These are phyloP conservation scores for Calephelis nemesis DNA, from an alignment of 1,140 invertebrate genomes.

Conservation along the genomic window DNA sequence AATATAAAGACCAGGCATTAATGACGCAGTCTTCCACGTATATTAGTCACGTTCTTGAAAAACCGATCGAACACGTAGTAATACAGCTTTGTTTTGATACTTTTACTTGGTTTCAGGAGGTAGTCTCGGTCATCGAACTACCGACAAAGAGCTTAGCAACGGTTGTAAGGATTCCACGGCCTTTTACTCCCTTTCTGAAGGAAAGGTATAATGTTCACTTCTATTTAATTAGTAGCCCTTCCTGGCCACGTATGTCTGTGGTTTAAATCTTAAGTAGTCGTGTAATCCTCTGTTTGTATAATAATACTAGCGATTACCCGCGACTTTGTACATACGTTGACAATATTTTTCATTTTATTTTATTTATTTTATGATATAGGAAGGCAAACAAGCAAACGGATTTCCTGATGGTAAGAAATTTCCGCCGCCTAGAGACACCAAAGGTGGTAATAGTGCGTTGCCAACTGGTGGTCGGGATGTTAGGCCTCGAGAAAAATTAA, in stretches of 20 bases:
- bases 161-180: constrained; percentile 77
- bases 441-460: too few relatives aligned
- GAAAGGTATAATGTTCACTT: constrained; percentile 10
- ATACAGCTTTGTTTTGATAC: constrained; percentile 61
- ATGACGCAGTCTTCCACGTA: constrained; percentile 36
- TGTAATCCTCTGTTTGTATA: too few relatives aligned
- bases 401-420: too few relatives aligned
- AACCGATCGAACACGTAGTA: constrained; percentile 40
- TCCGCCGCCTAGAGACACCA: too few relatives aligned
- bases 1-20: neutral
- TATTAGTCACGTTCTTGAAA: constrained; percentile 47
- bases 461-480: too few relatives aligned
- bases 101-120: constrained; percentile 62
- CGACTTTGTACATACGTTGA: too few relatives aligned
- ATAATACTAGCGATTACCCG: too few relatives aligned
- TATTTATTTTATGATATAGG: too few relatives aligned
- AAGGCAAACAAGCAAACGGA: too few relatives aligned
- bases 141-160: constrained; percentile 71
- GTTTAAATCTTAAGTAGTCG: too few relatives aligned
- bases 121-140: constrained; percentile 70
- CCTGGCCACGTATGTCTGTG: neutral
- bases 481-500: too few relatives aligned
- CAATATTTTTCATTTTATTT: too few relatives aligned
- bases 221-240: neutral
- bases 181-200: constrained; percentile 53